Evolutionary conservation across 2,797 vertebrate species (phyloP), one percentile per base, ranked within the genome.

Genomic region (Nothura maculosa): DNA sequence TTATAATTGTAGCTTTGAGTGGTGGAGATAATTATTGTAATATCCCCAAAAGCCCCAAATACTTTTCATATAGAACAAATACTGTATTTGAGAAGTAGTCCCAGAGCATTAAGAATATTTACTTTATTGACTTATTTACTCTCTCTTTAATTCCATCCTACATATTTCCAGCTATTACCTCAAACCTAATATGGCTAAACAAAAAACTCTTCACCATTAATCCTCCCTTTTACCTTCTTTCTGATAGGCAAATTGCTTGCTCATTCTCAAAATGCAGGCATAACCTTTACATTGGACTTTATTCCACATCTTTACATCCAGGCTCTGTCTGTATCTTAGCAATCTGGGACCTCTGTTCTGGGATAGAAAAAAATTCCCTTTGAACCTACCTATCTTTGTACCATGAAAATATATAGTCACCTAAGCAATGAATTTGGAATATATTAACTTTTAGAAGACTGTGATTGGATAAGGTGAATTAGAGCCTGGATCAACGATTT

Each of bases 181-280:
- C 48, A 86, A 88, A 63, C 76, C 34, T 81, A 30, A 47, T 47
- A 79, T 4, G 11, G 32, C 52, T 76, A 81, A 91, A 73, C 3
- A 21, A 76, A 55, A 83, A 48, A 43, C 20, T 52, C 36, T 91
- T 72, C 36, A 32, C 32, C 68, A 11, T 64, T 81, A 91, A 91
- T 87, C 42, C 20, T 87, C 50, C 20, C 28, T 81, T 93, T 92
- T 89, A 68, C 74, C 20, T 90, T 58, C n/a, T 90, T 92, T 81
- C 70, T 81, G 87, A 77, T 90, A 57, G 43, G 9, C 81, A 76
- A 91, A 66, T 78, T 94, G n/a, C 92, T 88, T 92, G 72, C 27
- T 66, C 63, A 73, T 47, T 20, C 42, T 47, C 70, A 63, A 88
- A 94, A 76, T 7, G 18, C 24, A 76, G 63, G 34, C 45, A 50